Conservation (phyloP, 2,113 vertebrate species). For the Pipa parva region DNA sequence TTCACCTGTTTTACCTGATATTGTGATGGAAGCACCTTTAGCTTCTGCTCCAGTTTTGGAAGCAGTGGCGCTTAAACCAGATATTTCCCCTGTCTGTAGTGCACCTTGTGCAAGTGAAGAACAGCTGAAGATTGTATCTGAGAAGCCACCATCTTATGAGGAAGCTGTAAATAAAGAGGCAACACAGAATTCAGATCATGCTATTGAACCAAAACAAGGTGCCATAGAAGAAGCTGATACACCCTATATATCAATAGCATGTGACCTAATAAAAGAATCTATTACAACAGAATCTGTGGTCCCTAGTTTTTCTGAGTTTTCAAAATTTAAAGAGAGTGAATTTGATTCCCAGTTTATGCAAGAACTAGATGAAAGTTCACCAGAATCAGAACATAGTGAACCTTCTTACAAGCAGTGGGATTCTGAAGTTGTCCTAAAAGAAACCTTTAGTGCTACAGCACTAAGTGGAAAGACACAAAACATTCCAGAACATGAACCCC, state of each 20-base stretch:
- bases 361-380: conserved; percentile 54
- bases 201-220: conserved; percentile 47
- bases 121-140: conserved; percentile 62
- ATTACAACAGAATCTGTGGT: conserved; percentile 60
- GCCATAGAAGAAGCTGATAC: conserved; percentile 60
- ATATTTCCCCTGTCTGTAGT: conserved; percentile 66
- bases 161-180: conserved; percentile 69
- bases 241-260: conserved; percentile 77
- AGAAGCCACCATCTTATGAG: conserved; percentile 77
- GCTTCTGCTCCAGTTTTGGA: conserved; percentile 66
- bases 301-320: conserved; percentile 50
- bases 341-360: conserved; percentile 53
- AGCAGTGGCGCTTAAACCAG: conserved; percentile 63
- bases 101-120: conserved; percentile 64
- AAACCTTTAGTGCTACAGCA: conserved; percentile 40
- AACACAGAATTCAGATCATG: conserved; percentile 44
- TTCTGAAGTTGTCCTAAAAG: conserved; percentile 57
- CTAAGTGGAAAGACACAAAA: conserved; percentile 41
- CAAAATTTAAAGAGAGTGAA: conserved; percentile 48
- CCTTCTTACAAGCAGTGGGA: conserved; percentile 60
- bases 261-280: conserved; percentile 87
- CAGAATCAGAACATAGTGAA: conserved; percentile 56
- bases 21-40: conserved; percentile 88
- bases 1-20: conserved; percentile 82
- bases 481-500: conserved; percentile 38